Evolutionary conservation across 1,140 invertebrate genomes (phyloP).

Genomic region (Leptopilina clavipes): DNA sequence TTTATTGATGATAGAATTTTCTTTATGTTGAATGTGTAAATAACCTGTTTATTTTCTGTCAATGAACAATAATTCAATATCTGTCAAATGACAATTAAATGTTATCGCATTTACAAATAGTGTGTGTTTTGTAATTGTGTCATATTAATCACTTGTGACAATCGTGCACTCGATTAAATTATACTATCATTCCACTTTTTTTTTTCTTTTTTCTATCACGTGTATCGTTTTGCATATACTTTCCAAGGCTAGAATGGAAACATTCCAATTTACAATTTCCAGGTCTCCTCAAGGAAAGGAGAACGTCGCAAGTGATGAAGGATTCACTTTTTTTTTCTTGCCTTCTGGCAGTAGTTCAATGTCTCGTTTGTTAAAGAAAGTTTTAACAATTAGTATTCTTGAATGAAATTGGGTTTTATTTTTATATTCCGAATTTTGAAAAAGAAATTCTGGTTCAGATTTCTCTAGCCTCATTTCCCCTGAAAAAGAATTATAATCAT

Average conservation of each 20-base stretch:
- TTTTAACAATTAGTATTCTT: constrained; percentile 47
- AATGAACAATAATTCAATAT: not conserved
- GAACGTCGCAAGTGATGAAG: constrained; percentile 5
- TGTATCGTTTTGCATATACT: constrained; percentile 20
- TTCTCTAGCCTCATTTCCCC: constrained; percentile 10
- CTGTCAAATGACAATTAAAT: not conserved
- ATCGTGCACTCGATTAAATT: not conserved
- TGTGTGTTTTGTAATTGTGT: constrained; percentile 12
- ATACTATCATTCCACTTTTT: not conserved
- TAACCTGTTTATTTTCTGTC: not conserved
- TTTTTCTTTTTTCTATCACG: not conserved
- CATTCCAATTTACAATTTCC: constrained; percentile 3
- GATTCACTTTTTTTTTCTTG: constrained; percentile 29
- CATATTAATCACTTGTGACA: constrained; percentile 8
- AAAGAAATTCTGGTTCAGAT: constrained; percentile 2
- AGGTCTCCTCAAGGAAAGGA: constrained; percentile 18
- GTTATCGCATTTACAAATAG: not conserved
- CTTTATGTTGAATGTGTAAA: not conserved
- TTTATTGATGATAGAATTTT: no score
- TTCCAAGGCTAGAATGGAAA: constrained; percentile 21
- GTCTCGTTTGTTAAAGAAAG: constrained; percentile 44
- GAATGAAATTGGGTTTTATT: constrained; percentile 42
- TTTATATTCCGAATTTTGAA: constrained; percentile 46
- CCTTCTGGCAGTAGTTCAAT: constrained; percentile 35
- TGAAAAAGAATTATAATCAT: no score